These are phyloP conservation scores for Symphodus melops DNA, from an alignment of 2,113 vertebrate genomes.

Conservation along the genomic window DNA sequence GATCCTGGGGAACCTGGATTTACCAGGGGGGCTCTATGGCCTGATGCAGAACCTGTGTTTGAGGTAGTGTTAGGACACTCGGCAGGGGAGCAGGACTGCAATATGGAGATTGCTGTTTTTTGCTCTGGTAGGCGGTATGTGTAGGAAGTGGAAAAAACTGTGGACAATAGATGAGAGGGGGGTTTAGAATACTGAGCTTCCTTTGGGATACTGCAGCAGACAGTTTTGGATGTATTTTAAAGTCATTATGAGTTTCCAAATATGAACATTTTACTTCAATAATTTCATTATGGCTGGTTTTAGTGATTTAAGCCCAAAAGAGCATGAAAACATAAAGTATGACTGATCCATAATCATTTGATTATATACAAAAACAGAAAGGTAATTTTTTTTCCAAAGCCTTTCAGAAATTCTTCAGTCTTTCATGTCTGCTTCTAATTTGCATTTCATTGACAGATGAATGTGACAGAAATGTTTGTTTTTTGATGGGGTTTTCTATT, in stretches of 20 bases:
- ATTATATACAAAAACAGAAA: conserved; percentile 34
- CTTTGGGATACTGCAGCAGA: conserved; percentile 17
- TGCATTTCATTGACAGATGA: conserved; percentile 19
- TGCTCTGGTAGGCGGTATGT: conserved; percentile 38
- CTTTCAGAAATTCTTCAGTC: conserved; percentile 33
- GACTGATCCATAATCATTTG: conserved; percentile 12
- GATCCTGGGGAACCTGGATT: conserved; percentile 61
- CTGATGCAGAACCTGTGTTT: conserved; percentile 57
- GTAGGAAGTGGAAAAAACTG: conserved; percentile 58
- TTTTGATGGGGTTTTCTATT: conserved; percentile 86
- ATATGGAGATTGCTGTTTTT: conserved; percentile 53
- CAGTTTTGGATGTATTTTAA: conserved; percentile 16
- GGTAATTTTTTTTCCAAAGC: conserved; percentile 34
- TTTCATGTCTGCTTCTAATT: conserved; percentile 16
- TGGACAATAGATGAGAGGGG: conserved; percentile 56
- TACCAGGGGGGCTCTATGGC: conserved; percentile 46
- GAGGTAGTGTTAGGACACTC: conserved; percentile 57
- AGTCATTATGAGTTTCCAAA: conserved; percentile 21
- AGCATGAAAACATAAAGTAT: conserved; percentile 18
- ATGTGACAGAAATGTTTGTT: conserved; percentile 90
- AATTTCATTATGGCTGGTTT: conserved; percentile 27
- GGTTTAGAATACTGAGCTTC: conserved; percentile 37
- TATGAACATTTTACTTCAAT: conserved; percentile 22
- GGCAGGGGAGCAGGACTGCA: conserved; percentile 41
- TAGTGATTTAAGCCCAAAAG: conserved; percentile 21